Percentiles rank a stretch among this genome's conserved stretches.
These are phyloP conservation scores for Hyperopisus bebe DNA, from an alignment of 2,113 vertebrate species.

Conservation along the genomic window DNA sequence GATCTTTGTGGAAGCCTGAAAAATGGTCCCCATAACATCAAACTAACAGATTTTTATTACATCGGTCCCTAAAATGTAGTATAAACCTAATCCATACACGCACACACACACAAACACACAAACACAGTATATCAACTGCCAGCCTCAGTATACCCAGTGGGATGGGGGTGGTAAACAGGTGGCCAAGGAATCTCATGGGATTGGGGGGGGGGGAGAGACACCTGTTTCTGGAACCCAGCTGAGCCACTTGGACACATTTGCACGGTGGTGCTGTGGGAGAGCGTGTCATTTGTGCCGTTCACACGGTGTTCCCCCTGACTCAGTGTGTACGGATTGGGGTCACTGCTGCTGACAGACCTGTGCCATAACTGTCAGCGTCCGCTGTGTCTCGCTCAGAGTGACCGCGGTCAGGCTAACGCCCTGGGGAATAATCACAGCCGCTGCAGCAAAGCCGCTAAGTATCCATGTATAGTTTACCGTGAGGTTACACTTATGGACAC, in stretches of 20 bases:
- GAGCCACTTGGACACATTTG: constrained; percentile 39
- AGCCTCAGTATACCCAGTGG: constrained; percentile 24
- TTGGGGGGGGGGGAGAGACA: neutral
- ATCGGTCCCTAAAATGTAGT: neutral
- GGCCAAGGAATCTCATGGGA: constrained; percentile 34
- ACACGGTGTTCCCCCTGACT: constrained; percentile 28
- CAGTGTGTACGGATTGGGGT: neutral
- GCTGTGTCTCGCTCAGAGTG: neutral
- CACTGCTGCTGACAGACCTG: neutral
- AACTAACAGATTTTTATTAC: neutral
- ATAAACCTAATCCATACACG: constrained; percentile 14
- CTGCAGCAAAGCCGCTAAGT: neutral
- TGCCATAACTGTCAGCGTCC: neutral
- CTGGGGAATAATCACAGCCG: neutral
- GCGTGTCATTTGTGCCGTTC: constrained; percentile 40
- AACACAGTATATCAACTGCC: neutral
- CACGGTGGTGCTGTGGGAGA: constrained; percentile 37
- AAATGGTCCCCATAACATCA: too few relatives aligned
- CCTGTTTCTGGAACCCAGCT: constrained; percentile 57
- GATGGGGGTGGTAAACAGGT: constrained; percentile 54
- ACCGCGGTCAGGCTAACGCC: neutral
- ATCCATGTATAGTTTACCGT: neutral
- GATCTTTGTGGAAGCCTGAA: neutral
- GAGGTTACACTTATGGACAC: neutral
- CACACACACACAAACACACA: constrained; percentile 29